Evolutionary conservation across 2,888 invertebrate species (phyloP).

Genomic region (Erannis defoliaria): DNA sequence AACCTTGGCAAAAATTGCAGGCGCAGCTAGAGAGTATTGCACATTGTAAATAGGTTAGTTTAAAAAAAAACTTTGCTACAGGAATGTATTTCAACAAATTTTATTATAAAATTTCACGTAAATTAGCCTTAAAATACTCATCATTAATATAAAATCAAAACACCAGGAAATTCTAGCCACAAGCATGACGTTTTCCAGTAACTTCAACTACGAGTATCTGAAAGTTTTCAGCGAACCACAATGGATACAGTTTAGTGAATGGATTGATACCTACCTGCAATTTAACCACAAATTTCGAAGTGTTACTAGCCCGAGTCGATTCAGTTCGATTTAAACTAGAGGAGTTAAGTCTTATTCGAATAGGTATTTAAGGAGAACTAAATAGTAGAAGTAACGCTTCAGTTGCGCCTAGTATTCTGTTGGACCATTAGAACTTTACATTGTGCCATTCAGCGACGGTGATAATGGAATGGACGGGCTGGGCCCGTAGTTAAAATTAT

Average conservation of each 20-base stretch:
- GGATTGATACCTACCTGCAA: slow-evolving; percentile 72
- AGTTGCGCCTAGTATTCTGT: not conserved
- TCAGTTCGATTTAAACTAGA: slow-evolving; percentile 28
- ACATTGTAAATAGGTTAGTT: too few species aligned
- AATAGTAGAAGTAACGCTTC: not conserved
- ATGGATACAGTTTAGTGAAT: slow-evolving; percentile 60
- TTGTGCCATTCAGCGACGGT: too few species aligned
- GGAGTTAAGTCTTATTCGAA: slow-evolving; percentile 23
- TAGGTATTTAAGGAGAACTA: slow-evolving; percentile 6
- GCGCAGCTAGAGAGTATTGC: too few species aligned
- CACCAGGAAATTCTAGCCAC: too few species aligned
- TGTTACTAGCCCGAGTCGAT: slow-evolving; percentile 51
- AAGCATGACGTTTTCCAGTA: not conserved
- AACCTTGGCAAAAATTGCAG: too few species aligned
- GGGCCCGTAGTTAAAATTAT: too few species aligned
- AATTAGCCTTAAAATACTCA: too few species aligned
- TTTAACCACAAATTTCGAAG: slow-evolving; percentile 62
- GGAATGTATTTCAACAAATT: too few species aligned
- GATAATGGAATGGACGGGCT: not conserved
- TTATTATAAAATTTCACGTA: too few species aligned
- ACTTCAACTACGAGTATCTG: slow-evolving; percentile 36
- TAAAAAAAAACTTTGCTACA: too few species aligned
- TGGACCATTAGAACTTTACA: not conserved
- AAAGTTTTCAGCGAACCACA: slow-evolving; percentile 48
- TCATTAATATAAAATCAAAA: too few species aligned